These are phyloP conservation scores for Remorina albescens DNA, from an alignment of 2,797 vertebrate species.

Conservation along the genomic window DNA sequence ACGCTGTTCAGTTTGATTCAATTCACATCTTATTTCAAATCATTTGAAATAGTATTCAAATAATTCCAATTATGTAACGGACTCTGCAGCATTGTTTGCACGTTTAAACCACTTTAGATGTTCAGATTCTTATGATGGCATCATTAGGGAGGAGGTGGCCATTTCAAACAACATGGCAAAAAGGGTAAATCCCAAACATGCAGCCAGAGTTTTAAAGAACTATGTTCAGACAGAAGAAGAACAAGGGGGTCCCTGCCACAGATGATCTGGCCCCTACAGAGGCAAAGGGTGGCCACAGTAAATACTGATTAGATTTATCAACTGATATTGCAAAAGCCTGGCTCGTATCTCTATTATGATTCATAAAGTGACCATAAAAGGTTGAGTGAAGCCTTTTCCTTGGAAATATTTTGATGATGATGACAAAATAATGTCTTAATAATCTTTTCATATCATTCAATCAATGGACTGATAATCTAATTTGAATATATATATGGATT, in stretches of 20 bases:
- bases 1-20: neutral
- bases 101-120: too few relatives aligned
- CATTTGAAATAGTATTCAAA: neutral
- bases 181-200: neutral
- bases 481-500: neutral
- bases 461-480: neutral
- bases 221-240: neutral
- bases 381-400: neutral
- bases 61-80: too few relatives aligned
- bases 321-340: neutral
- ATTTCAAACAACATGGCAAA: neutral
- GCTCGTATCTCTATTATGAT: neutral
- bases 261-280: neutral
- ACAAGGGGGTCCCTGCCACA: neutral
- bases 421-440: neutral
- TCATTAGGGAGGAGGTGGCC: too few relatives aligned
- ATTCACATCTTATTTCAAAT: neutral
- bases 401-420: neutral
- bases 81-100: too few relatives aligned
- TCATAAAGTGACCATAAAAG: neutral
- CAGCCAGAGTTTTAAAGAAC: neutral
- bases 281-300: too few relatives aligned
- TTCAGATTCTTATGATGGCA: too few relatives aligned
- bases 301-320: too few relatives aligned
- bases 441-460: neutral